These are phyloP conservation scores for Coenonympha arcania DNA, from an alignment of 2,888 invertebrate species.

Conservation along the genomic window DNA sequence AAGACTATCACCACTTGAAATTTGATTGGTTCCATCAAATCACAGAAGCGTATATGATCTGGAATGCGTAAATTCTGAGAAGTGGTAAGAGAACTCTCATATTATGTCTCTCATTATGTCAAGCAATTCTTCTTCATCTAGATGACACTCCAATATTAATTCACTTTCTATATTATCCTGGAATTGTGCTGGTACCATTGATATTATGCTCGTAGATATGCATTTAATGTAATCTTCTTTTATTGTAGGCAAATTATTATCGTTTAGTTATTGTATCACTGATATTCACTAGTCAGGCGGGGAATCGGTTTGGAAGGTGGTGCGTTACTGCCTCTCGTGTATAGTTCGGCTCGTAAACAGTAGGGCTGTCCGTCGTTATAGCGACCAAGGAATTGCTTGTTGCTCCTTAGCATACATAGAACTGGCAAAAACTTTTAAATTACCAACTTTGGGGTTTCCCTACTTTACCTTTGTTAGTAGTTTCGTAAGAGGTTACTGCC, in stretches of 20 bases:
- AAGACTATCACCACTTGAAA: too few species aligned
- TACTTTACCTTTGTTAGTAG: background rate
- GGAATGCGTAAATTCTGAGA: too few species aligned
- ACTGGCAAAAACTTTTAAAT: conserved; percentile 37
- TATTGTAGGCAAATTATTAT: background rate
- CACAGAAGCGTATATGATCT: too few species aligned
- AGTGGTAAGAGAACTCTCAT: too few species aligned
- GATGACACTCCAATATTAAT: too few species aligned
- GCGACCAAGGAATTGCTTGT: conserved; percentile 72
- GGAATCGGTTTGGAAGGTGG: conserved; percentile 65
- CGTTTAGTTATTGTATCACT: conserved; percentile 22
- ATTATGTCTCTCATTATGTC: too few species aligned
- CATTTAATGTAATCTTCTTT: background rate
- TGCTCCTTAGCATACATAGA: conserved; percentile 50
- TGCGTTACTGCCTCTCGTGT: conserved; percentile 72
- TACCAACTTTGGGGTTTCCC: background rate
- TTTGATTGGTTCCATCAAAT: too few species aligned
- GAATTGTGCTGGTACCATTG: background rate
- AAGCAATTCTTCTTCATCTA: too few species aligned
- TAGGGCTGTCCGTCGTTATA: conserved; percentile 73
- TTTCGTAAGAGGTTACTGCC: background rate
- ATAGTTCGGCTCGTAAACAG: conserved; percentile 71
- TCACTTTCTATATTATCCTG: background rate
- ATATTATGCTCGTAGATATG: background rate
- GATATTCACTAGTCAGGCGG: conserved; percentile 37